Percentiles rank a stretch among this genome's conserved stretches.
Evolutionary conservation across 2,113 vertebrate species (phyloP).

Genomic region (Lepus europaeus): DNA sequence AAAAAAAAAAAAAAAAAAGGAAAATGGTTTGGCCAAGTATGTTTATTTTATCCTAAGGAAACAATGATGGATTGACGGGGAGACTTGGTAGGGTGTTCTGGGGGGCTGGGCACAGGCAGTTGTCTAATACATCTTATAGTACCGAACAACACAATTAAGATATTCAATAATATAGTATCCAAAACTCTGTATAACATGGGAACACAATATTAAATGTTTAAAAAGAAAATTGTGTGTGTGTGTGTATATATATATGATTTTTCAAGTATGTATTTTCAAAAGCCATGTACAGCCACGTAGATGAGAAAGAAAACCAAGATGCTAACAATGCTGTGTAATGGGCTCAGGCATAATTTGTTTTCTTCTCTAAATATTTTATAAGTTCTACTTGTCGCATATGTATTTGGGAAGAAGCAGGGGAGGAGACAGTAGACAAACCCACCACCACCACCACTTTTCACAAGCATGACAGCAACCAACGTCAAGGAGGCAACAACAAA

Average conservation of each 20-base stretch:
- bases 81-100: not conserved
- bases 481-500: not conserved
- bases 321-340: not conserved
- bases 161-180: not conserved
- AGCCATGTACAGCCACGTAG: not conserved
- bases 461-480: not conserved
- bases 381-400: not conserved
- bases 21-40: not conserved
- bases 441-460: not conserved
- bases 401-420: not conserved
- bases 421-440: not conserved
- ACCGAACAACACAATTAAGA: not conserved
- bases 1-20: no score
- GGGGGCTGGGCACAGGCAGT: not conserved
- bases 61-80: not conserved
- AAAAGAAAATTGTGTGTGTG: not conserved
- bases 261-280: not conserved
- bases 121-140: no score
- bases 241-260: not conserved
- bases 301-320: not conserved
- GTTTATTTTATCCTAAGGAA: conserved; percentile 25
- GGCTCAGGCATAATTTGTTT: not conserved
- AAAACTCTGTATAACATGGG: not conserved
- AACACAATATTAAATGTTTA: not conserved
- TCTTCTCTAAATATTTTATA: not conserved